Percentiles rank a stretch among this genome's conserved stretches.
phyloP scores from a whole-genome alignment of 2,888 invertebrate species.

The Acanthococcus lagerstroemiae region DNA sequence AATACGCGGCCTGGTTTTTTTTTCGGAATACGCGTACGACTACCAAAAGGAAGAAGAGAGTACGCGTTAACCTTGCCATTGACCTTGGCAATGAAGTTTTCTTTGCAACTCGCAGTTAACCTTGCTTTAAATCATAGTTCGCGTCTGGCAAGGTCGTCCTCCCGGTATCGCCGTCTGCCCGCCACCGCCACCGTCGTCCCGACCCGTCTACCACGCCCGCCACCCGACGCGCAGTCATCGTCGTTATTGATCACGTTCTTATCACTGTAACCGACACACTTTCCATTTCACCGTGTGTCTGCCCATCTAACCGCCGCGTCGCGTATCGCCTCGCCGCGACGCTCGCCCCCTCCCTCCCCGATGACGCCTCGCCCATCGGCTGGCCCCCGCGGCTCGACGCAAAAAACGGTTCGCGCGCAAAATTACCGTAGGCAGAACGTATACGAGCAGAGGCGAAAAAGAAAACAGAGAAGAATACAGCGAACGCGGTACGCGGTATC shows the following conservation, averaged over 20 bases:
- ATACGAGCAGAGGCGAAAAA: too few relatives aligned
- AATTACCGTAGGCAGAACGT: too few relatives aligned
- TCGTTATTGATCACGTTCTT: constrained; percentile 29
- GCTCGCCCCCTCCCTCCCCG: too few relatives aligned
- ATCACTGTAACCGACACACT: constrained; percentile 23
- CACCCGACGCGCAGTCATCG: constrained; percentile 16
- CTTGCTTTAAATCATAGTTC: constrained; percentile 29
- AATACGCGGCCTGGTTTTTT: too few relatives aligned
- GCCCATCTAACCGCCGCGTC: neutral
- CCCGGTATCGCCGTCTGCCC: constrained; percentile 20
- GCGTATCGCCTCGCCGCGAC: too few relatives aligned
- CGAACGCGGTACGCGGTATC: too few relatives aligned
- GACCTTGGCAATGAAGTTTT: constrained; percentile 29
- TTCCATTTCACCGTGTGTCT: constrained; percentile 18
- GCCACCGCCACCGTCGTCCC: neutral
- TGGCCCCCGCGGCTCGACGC: too few relatives aligned
- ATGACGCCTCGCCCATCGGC: too few relatives aligned
- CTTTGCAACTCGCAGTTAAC: constrained; percentile 21
- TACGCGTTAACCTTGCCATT: constrained; percentile 28
- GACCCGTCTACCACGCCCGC: neutral
- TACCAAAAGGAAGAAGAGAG: constrained; percentile 29
- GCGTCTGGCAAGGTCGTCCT: constrained; percentile 30
- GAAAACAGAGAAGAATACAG: too few relatives aligned
- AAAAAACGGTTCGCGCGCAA: too few relatives aligned
- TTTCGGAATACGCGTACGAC: constrained; percentile 2